Conservation (phyloP, 2,797 vertebrate species). For the Distichodus sexfasciatus region DNA sequence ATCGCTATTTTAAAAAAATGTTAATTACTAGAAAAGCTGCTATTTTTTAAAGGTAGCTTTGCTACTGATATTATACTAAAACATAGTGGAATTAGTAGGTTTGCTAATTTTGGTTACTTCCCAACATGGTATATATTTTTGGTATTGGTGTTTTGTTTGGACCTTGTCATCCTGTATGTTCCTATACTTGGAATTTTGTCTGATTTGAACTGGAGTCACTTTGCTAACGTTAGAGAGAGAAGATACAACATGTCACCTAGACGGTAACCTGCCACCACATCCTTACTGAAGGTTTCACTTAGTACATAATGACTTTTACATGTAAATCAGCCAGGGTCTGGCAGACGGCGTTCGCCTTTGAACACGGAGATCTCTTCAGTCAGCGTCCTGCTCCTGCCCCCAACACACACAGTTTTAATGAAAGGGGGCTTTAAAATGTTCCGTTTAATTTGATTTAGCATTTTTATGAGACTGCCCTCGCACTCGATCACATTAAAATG, state of each 20-base stretch:
- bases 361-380: constrained; percentile 30
- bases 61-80: too few relatives aligned
- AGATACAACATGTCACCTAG: constrained; percentile 3
- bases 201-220: neutral
- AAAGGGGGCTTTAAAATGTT: constrained; percentile 68
- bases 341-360: constrained; percentile 36
- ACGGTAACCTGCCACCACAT: constrained; percentile 16
- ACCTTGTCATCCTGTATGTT: neutral
- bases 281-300: constrained; percentile 34
- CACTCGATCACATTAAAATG: constrained; percentile 77
- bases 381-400: neutral
- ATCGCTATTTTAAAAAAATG: too few relatives aligned
- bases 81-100: too few relatives aligned
- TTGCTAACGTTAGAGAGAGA: neutral
- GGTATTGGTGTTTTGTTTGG: neutral
- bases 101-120: too few relatives aligned
- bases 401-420: constrained; percentile 58
- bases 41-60: too few relatives aligned
- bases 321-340: constrained; percentile 35
- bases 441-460: constrained; percentile 77
- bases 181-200: neutral
- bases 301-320: constrained; percentile 42
- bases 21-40: too few relatives aligned
- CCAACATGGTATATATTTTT: too few relatives aligned
- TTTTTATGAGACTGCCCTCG: constrained; percentile 74